A percentile compares a stretch with the other conserved stretches of the same genome.
Evolutionary conservation across 2,797 vertebrate genomes (phyloP).

Genomic region (Ctenopoma multispine): DNA sequence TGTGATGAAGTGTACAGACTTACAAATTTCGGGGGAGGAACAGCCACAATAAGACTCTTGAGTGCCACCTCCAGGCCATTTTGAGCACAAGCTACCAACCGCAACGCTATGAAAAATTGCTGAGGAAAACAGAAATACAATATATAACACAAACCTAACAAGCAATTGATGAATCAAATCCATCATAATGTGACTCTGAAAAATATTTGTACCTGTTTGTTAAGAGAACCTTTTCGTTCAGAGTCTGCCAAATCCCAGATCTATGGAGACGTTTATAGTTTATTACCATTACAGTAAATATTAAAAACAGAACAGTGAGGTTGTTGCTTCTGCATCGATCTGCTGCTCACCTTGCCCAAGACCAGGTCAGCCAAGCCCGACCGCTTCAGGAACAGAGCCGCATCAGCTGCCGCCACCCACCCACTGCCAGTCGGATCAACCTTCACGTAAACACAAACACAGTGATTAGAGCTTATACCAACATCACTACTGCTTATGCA

Average conservation of each 20-base stretch:
- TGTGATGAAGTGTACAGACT: constrained; percentile 70
- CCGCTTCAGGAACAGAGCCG: constrained; percentile 95
- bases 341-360: constrained; percentile 91
- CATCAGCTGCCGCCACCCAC: constrained; percentile 92
- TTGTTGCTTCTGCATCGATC: neutral
- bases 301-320: neutral
- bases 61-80: constrained; percentile 96
- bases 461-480: neutral
- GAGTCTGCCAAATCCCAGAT: constrained; percentile 98
- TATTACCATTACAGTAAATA: neutral
- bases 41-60: constrained; percentile 90
- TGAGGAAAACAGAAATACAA: constrained; percentile 65
- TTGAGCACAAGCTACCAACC: constrained; percentile 97
- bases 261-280: constrained; percentile 77
- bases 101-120: constrained; percentile 97
- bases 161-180: neutral
- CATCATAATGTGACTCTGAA: neutral
- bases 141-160: constrained; percentile 1
- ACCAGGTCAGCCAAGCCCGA: constrained; percentile 95
- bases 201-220: constrained; percentile 90
- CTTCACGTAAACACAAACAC: constrained; percentile 61
- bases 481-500: neutral
- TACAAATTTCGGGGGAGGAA: constrained; percentile 98
- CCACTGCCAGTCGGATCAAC: constrained; percentile 93
- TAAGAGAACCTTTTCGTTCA: constrained; percentile 94